These are phyloP conservation scores for Pocillopora grandis DNA, from an alignment of 92 coral and sea anemone genomes.

Conservation along the genomic window DNA sequence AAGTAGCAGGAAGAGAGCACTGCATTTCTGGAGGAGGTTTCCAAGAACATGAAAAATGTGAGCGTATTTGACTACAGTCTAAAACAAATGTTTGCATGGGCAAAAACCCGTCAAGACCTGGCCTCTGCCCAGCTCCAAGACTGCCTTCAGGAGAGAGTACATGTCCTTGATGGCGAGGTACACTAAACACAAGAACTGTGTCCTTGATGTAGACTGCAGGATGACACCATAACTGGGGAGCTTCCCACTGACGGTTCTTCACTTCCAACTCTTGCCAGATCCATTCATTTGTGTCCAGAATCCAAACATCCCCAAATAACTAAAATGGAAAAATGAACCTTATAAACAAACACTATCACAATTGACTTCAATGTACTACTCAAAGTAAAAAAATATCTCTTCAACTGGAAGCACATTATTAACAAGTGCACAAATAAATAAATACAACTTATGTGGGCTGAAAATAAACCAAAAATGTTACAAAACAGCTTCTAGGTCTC, in stretches of 20 bases:
- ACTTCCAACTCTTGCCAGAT: conserved; percentile 89
- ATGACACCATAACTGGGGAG: conserved; percentile 99
- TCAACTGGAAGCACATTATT: no score
- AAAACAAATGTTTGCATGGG: conserved; percentile 69
- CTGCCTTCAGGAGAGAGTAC: conserved; percentile 19
- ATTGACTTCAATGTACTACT: background rate
- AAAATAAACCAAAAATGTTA: no score
- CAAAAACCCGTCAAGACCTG: conserved; percentile 48
- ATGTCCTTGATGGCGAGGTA: conserved; percentile 59
- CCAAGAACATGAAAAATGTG: conserved; percentile 67
- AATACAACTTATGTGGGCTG: no score
- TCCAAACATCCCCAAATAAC: conserved; percentile 96
- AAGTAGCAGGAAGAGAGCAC: conserved; percentile 64
- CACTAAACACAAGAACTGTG: conserved; percentile 73
- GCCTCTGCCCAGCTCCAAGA: conserved; percentile 15
- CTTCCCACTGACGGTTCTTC: conserved; percentile 63
- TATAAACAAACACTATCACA: background rate
- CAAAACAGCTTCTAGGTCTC: no score
- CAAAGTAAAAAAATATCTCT: background rate
- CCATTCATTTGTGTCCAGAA: conserved; percentile 78
- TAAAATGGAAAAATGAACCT: conserved; percentile 18
- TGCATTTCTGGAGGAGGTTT: conserved; percentile 42
- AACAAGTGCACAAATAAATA: no score
- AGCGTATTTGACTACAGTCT: conserved; percentile 76
- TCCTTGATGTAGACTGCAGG: conserved; percentile 75